A percentile compares a stretch with the other conserved stretches of the same genome.
Evolutionary conservation across 2,888 invertebrate genomes (phyloP).

Genomic region (Rhimphoctona megacephalus): DNA sequence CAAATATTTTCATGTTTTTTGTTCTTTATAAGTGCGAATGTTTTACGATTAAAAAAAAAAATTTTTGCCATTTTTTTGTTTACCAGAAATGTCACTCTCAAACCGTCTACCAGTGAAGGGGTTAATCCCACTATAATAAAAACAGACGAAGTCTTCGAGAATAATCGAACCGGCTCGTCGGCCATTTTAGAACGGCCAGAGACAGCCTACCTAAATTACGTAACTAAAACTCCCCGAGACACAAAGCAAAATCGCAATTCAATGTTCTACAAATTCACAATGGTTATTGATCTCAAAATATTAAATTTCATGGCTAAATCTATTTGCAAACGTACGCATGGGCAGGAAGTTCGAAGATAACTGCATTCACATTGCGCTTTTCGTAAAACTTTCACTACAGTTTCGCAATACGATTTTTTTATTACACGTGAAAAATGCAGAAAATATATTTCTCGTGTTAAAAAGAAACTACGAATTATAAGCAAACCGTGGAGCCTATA

Average conservation of each 20-base stretch:
- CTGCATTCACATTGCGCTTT: neutral
- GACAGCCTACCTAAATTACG: conserved; percentile 12
- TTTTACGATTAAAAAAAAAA: too few relatives aligned
- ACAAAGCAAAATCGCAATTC: neutral
- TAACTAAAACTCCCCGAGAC: neutral
- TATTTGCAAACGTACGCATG: neutral
- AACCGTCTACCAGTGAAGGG: too few relatives aligned
- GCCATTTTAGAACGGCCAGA: conserved; percentile 25
- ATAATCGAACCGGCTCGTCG: neutral
- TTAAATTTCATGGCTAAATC: neutral
- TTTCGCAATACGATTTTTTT: neutral
- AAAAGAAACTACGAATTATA: neutral
- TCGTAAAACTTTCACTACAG: neutral
- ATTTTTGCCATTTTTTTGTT: too few relatives aligned
- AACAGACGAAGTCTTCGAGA: neutral
- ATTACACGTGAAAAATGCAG: neutral
- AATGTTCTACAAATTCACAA: neutral
- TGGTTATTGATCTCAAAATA: neutral
- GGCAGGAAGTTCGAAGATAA: neutral
- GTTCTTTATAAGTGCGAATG: too few relatives aligned
- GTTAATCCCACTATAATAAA: neutral
- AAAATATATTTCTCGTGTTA: neutral
- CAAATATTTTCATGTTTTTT: too few relatives aligned
- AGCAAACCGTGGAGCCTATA: neutral
- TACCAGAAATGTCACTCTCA: too few relatives aligned